Base-by-base conservation (phyloP, 2,797 vertebrate genomes). In the Salarias fasciatus region DNA sequence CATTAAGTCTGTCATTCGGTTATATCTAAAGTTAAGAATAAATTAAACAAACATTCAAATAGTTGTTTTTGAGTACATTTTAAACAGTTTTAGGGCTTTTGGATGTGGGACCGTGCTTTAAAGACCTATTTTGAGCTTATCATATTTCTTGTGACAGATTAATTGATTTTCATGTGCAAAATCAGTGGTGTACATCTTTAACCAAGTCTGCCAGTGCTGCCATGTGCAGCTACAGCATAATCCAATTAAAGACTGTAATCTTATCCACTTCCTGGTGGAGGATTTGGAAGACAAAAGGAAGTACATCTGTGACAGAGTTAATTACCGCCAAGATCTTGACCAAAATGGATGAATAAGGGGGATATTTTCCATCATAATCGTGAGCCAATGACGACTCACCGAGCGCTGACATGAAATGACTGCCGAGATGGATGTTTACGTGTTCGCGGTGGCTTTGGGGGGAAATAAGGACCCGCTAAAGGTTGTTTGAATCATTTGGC, bases 401-500 rank as follows among this genome's bases (percentile, higher is more conserved):
- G 37, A 55, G 30, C 62, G 9, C 9, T 11, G 40, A 43, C 45
- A n/a, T 31, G 24, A 47, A 53, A 54, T 10, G n/a, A 43, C 11
- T 2, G 47, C 40, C 15, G 47, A 45, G 61, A 68, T 67, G 28
- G 31, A 37, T 61, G 52, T 59, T 61, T 66, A 51, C 33, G 43
- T 42, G 29, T 63, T 66, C 49, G n/a, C 8, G 9, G 38, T 24
- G 30, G 13, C 44, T 64, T 7, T 28, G 30, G 18, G 18, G 18
- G 18, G n/a, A 69, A 72, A 53, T 40, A 67, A 69, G 53, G 24
- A 37, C 35, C 41, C 36, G 18, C 28, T 60, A 53, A 69, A 72
- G 63, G 62, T 59, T 68, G 63, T 41, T 54, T 11, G n/a, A 52
- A 61, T 58, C 52, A 76, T 74, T 63, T 14, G 18, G 7, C 51